phyloP scores from a whole-genome alignment of 2,797 vertebrate species.

The Cichlasoma orientale region DNA sequence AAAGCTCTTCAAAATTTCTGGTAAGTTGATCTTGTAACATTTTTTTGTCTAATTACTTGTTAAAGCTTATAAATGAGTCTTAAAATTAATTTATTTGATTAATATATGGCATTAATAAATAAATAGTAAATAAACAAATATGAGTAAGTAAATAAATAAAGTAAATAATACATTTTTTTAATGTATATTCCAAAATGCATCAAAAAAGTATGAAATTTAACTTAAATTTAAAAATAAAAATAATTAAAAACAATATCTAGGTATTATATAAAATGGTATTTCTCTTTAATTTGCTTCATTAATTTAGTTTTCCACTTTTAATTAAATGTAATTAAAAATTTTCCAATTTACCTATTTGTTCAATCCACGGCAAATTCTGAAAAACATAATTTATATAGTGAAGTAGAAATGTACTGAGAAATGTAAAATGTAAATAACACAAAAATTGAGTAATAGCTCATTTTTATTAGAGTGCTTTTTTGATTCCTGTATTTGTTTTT shows the following conservation, averaged over 20 bases:
- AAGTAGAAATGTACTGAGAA: background rate
- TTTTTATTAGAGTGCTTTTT: too few relatives aligned
- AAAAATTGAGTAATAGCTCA: background rate
- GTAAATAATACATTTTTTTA: background rate
- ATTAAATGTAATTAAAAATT: background rate
- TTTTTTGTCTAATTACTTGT: background rate
- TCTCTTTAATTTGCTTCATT: background rate
- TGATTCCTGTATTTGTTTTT: too few relatives aligned
- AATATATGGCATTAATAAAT: background rate
- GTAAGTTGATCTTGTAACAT: background rate
- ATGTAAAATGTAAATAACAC: background rate
- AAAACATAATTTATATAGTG: background rate
- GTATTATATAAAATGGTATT: background rate
- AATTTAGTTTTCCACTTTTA: background rate
- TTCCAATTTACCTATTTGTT: background rate
- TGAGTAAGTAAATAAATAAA: background rate
- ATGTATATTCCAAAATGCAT: background rate
- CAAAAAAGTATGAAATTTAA: too few relatives aligned
- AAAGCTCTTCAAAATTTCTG: slow-evolving; percentile 3
- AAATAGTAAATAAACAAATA: too few relatives aligned
- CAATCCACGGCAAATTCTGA: background rate
- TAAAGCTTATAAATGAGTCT: background rate
- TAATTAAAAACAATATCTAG: background rate
- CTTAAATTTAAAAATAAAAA: background rate
- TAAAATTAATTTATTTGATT: rapidly evolving